Evolutionary conservation across 2,113 vertebrate species (phyloP), one percentile per base, ranked within the genome.

Genomic region (Gopherus flavomarginatus): DNA sequence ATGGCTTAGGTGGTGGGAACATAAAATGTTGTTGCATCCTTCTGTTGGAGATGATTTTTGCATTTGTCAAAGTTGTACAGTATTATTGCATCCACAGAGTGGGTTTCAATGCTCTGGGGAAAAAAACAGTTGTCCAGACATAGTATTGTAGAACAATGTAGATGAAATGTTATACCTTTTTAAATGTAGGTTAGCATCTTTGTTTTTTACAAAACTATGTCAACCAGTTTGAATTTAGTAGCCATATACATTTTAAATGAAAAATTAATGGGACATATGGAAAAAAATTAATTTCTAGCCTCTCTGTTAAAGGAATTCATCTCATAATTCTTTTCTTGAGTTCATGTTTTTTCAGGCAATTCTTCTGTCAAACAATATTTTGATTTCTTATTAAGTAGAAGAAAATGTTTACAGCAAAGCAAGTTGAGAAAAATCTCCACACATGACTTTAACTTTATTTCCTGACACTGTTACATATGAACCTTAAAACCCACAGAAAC

Each of bases 331-430:
- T 72, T 8, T 72, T 72, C n/a, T 72, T 38, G 35, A 69, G 35
- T 72, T 72, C 35, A 72, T 38, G 65, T 72, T 72, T 38, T 38
- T 72, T 72, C 35, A 72, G 35, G 35, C 65, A 22, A 22, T 72
- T 72, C n/a, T 72, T 22, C 5, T 72, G n/a, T n/a, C n/a, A 72
- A 72, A 72, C 9, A 3, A 69, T 69, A 19, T 81, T 38, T 54
- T 82, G 50, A 21, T 38, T 52, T 81, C n/a, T 26, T 81, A 16
- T 26, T 82, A 42, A 47, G 49, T 83, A 21, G 75, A 87, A 38
- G 81, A 17, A 90, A 90, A 16, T 69, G 42, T 59, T 95, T 89
- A 80, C 16, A 84, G 31, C 13, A 84, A 93, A 49, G 87, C 82
- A 21, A 19, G 13, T 77, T 35, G 24, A 56, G 56, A 54, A 53